phyloP scores from a whole-genome alignment of 2,113 vertebrate species.

The Castor canadensis region DNA sequence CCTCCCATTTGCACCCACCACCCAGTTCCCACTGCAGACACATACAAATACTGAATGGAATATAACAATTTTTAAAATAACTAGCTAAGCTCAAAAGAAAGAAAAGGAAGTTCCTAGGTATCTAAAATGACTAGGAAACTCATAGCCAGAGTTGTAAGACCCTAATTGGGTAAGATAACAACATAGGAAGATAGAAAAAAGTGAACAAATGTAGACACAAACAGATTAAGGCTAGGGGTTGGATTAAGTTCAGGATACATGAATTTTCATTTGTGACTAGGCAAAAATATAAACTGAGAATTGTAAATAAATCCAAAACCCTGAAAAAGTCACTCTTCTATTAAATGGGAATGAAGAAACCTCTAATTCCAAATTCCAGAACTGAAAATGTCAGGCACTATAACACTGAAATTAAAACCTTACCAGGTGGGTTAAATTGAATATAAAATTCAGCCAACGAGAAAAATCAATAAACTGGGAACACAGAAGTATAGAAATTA shows the following conservation, averaged over 20 bases:
- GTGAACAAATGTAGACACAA: neutral
- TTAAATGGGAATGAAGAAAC: neutral
- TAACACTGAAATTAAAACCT: conserved; percentile 16
- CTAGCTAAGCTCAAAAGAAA: neutral
- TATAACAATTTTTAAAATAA: neutral
- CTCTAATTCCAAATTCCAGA: neutral
- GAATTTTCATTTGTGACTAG: neutral
- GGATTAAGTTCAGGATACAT: neutral
- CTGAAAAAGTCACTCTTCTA: neutral
- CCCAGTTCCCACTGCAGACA: neutral
- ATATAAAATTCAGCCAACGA: neutral
- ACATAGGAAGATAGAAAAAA: neutral
- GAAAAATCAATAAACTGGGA: neutral
- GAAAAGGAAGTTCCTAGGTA: neutral
- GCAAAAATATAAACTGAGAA: neutral
- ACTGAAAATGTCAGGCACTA: neutral
- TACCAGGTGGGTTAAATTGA: neutral
- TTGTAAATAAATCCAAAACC: neutral
- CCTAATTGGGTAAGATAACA: neutral
- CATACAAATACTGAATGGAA: neutral
- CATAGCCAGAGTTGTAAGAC: neutral
- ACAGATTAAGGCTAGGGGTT: neutral
- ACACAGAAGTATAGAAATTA: neutral
- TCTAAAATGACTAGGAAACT: neutral
- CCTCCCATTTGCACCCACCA: accelerated